Conservation (phyloP, 2,113 vertebrate species). For the Peromyscus leucopus region DNA sequence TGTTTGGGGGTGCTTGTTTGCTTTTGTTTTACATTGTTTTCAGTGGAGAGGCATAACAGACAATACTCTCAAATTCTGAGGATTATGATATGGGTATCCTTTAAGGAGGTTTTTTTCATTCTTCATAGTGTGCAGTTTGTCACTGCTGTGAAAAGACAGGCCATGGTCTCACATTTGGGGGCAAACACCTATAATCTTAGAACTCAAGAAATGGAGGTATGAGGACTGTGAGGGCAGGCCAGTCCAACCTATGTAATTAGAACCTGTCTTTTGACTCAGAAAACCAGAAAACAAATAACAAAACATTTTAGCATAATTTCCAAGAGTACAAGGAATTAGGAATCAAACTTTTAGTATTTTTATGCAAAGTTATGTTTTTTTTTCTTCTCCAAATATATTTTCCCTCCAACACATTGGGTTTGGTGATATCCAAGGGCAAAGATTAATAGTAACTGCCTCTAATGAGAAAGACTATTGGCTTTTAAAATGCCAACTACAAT, state of each 20-base stretch:
- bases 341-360: constrained; percentile 12
- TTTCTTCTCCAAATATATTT: constrained; percentile 55
- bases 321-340: neutral
- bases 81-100: neutral
- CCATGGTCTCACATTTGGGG: neutral
- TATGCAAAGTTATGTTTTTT: neutral
- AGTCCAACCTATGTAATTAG: neutral
- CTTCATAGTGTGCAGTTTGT: neutral
- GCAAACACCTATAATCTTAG: neutral
- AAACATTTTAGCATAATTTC: neutral
- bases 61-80: neutral
- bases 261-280: neutral
- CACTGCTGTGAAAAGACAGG: neutral
- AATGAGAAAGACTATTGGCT: neutral
- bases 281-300: neutral
- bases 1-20: neutral
- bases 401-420: constrained; percentile 28
- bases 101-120: neutral
- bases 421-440: constrained; percentile 56
- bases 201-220: neutral
- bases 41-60: neutral
- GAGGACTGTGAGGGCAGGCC: neutral
- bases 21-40: neutral
- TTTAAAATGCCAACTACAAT: constrained; percentile 55
- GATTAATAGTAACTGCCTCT: constrained; percentile 25